A percentile compares a stretch with the other conserved stretches of the same genome.
Evolutionary conservation across 2,797 vertebrate genomes (phyloP).

Genomic region (Oryzias sinensis): DNA sequence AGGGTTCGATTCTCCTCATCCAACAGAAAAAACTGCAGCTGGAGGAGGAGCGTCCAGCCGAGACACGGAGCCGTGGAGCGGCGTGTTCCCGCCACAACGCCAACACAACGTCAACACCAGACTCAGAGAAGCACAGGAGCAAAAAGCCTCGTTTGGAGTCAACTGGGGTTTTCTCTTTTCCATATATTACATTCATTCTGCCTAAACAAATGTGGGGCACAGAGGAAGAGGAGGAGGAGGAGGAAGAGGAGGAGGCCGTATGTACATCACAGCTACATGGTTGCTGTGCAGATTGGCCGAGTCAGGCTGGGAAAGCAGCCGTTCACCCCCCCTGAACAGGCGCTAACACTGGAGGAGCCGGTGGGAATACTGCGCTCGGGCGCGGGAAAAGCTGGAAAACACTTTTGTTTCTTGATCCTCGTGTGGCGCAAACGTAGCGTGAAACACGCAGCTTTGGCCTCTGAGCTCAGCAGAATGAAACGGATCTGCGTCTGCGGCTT

Average conservation of each 20-base stretch:
- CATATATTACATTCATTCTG: constrained; percentile 61
- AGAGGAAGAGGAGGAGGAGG: constrained; percentile 5
- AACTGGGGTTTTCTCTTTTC: not conserved
- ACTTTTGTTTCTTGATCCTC: not conserved
- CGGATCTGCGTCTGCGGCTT: constrained; percentile 10
- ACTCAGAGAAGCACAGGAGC: constrained; percentile 20
- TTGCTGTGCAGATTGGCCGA: constrained; percentile 42
- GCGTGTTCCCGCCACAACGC: too few relatives aligned
- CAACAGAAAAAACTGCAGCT: constrained; percentile 2
- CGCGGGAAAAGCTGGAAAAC: constrained; percentile 17
- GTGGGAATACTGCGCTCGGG: constrained; percentile 54
- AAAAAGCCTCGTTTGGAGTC: constrained; percentile 1
- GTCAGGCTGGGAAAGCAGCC: constrained; percentile 20
- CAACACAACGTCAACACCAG: not conserved
- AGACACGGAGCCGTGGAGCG: too few relatives aligned
- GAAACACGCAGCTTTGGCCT: too few relatives aligned
- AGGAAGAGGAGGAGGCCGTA: constrained; percentile 11
- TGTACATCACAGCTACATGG: constrained; percentile 44
- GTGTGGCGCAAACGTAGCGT: too few relatives aligned
- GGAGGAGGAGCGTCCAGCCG: too few relatives aligned
- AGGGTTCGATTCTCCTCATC: constrained; percentile 4
- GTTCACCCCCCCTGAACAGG: constrained; percentile 16
- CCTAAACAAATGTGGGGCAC: constrained; percentile 30
- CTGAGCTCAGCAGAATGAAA: too few relatives aligned
- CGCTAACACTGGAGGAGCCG: constrained; percentile 50